Percentiles rank a stretch among this genome's conserved stretches.
These are phyloP conservation scores for Harpagus bidentatus DNA, from an alignment of 2,113 vertebrate genomes.

Conservation along the genomic window DNA sequence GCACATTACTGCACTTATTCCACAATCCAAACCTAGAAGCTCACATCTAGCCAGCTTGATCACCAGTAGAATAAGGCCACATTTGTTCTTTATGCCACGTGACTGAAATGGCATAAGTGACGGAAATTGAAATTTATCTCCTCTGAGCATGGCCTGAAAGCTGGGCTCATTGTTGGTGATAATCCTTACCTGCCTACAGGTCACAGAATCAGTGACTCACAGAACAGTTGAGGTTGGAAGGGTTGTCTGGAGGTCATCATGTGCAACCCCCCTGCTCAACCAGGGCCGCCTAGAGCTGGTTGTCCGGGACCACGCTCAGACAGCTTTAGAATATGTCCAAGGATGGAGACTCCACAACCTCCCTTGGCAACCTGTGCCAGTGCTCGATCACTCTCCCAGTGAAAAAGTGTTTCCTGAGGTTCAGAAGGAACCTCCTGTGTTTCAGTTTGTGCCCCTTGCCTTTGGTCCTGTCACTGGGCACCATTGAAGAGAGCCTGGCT, in stretches of 20 bases:
- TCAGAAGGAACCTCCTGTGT: neutral
- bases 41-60: neutral
- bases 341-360: neutral
- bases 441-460: neutral
- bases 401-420: neutral
- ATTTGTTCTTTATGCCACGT: neutral
- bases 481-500: neutral
- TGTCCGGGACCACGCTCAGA: neutral
- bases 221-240: neutral
- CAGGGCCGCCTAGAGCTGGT: neutral
- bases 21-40: neutral
- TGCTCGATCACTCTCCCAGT: rapidly evolving
- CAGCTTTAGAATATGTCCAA: neutral
- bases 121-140: neutral
- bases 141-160: neutral
- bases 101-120: neutral
- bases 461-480: neutral
- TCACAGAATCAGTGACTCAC: neutral
- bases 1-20: neutral
- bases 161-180: neutral
- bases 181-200: neutral
- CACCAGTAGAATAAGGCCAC: neutral
- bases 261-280: neutral
- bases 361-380: neutral
- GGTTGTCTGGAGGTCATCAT: neutral